These are phyloP conservation scores for Aphodius granarius DNA, from an alignment of 2,888 invertebrate species.

Conservation along the genomic window DNA sequence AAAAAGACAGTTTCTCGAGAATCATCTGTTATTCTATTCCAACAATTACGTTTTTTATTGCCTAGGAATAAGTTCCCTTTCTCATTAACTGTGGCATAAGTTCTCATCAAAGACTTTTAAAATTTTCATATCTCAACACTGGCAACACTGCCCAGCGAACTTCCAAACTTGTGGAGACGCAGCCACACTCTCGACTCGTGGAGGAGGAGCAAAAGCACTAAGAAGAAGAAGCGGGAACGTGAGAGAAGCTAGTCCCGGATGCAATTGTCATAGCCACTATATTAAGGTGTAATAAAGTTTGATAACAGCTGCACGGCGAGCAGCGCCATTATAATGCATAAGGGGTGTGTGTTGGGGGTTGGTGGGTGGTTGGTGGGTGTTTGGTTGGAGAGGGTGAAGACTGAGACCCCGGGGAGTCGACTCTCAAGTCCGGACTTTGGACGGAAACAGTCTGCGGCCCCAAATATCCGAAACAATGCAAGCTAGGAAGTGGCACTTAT, in stretches of 20 bases:
- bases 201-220: neutral
- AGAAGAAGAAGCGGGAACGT: slow-evolving; percentile 28
- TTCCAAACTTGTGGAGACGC: neutral
- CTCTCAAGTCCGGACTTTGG: slow-evolving; percentile 13
- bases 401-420: neutral
- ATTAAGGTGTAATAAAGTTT: slow-evolving; percentile 50
- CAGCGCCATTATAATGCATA: slow-evolving; percentile 44
- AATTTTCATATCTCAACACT: too few relatives aligned
- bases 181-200: neutral
- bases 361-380: slow-evolving; percentile 28
- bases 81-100: too few relatives aligned
- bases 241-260: slow-evolving; percentile 31
- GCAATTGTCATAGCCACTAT: slow-evolving; percentile 48
- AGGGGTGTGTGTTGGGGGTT: slow-evolving; percentile 23
- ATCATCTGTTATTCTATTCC: too few relatives aligned
- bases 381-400: slow-evolving; percentile 28
- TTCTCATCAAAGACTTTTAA: too few relatives aligned
- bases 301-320: slow-evolving; percentile 48
- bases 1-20: too few relatives aligned
- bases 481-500: slow-evolving; percentile 17
- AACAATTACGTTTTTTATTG: too few relatives aligned
- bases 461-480: slow-evolving; percentile 19
- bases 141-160: neutral
- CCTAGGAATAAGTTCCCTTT: too few relatives aligned
- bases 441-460: slow-evolving; percentile 17